Evolutionary conservation across 64 coral and sea anemone genomes (phyloP).

Genomic region (Montipora foliosa): DNA sequence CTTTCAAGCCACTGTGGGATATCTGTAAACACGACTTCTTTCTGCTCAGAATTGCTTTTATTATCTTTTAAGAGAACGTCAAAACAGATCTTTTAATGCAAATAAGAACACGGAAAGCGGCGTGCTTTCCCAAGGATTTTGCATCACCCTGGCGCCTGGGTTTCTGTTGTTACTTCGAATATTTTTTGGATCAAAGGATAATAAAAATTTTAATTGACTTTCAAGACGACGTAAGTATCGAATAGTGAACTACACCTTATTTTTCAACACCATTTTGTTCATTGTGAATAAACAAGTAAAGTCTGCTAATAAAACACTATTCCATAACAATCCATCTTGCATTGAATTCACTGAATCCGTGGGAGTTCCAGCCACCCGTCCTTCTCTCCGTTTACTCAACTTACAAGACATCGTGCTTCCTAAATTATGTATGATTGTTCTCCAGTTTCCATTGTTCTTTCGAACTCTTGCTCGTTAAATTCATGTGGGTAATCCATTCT

Average conservation of each 20-base stretch:
- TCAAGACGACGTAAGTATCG: background rate
- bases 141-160: slow-evolving; percentile 26
- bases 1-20: slow-evolving; percentile 27
- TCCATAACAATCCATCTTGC: slow-evolving; percentile 29
- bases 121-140: slow-evolving; percentile 11
- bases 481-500: slow-evolving; percentile 90
- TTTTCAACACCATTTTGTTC: slow-evolving; percentile 20
- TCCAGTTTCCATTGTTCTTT: slow-evolving; percentile 79
- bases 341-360: slow-evolving; percentile 40
- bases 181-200: background rate
- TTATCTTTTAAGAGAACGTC: slow-evolving; percentile 35
- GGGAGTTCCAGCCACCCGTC: slow-evolving; percentile 51
- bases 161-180: background rate
- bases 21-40: slow-evolving; percentile 47
- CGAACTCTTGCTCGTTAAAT: slow-evolving; percentile 92
- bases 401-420: slow-evolving; percentile 65
- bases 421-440: slow-evolving; percentile 94
- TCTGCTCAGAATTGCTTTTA: slow-evolving; percentile 45
- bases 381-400: slow-evolving; percentile 45
- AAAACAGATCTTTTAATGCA: slow-evolving; percentile 45
- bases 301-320: slow-evolving; percentile 33
- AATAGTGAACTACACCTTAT: slow-evolving; percentile 25
- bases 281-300: slow-evolving; percentile 43
- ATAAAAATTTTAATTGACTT: background rate
- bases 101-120: background rate